Conservation (phyloP, 2,797 vertebrate species). For the Mormyrops boulengeri region DNA sequence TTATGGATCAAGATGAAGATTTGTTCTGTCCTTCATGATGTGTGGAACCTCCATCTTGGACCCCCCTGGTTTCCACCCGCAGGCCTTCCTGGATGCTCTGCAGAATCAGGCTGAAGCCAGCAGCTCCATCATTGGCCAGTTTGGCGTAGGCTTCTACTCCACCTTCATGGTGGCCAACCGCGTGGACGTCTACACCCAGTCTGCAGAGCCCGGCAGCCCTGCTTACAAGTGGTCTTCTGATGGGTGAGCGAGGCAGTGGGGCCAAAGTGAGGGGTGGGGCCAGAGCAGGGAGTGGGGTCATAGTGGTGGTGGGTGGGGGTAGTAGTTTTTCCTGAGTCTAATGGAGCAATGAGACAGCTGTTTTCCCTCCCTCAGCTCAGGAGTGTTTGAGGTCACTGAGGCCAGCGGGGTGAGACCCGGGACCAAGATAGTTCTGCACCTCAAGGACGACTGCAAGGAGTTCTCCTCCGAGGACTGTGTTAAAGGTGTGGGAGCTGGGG, state of each 20-base stretch:
- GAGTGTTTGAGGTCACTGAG: conserved; percentile 83
- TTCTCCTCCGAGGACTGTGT: conserved; percentile 77
- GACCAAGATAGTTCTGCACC: conserved; percentile 86
- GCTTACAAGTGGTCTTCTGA: conserved; percentile 92
- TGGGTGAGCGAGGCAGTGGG: conserved; percentile 63
- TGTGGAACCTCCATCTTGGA: not conserved
- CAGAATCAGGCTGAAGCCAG: conserved; percentile 80
- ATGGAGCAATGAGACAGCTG: not conserved
- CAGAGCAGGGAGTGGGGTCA: not conserved
- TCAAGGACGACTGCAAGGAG: conserved; percentile 87
- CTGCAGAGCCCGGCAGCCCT: conserved; percentile 54
- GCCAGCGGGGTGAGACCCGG: conserved; percentile 81
- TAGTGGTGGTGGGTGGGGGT: not conserved
- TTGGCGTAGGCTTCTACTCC: conserved; percentile 97
- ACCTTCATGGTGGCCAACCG: conserved; percentile 89
- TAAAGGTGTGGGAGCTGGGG: conserved; percentile 19
- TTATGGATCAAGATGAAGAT: not conserved
- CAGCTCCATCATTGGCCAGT: conserved; percentile 91
- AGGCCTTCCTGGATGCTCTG: conserved; percentile 87
- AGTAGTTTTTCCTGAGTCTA: not conserved
- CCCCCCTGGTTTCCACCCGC: not conserved
- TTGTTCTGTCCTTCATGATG: not conserved
- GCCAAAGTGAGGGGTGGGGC: not conserved
- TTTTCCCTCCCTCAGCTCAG: conserved; percentile 64
- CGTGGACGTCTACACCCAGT: conserved; percentile 85